Evolutionary conservation across 2,113 vertebrate genomes (phyloP).

Genomic region (Dermatemys mawii): DNA sequence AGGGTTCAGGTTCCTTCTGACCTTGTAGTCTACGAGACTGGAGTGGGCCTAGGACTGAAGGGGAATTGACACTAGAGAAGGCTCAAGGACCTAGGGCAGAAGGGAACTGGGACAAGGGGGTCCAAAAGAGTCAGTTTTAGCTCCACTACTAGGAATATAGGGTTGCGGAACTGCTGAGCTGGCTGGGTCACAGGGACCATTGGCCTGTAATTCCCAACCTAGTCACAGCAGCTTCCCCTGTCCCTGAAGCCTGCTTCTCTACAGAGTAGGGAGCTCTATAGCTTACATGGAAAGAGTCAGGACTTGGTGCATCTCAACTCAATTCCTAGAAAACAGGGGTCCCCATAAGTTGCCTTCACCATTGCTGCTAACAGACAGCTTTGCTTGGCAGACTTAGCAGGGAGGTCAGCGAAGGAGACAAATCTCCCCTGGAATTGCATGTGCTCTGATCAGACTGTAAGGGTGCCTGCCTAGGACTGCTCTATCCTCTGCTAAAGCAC

Average conservation of each 20-base stretch:
- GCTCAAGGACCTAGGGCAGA: neutral
- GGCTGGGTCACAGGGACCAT: neutral
- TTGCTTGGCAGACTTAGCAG: fast-evolving
- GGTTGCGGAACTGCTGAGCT: neutral
- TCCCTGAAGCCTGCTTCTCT: neutral
- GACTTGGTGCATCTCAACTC: neutral
- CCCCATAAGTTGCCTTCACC: neutral
- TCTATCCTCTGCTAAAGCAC: neutral
- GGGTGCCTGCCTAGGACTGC: fast-evolving
- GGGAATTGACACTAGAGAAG: neutral
- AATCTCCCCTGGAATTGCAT: neutral
- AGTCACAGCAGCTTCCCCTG: fast-evolving
- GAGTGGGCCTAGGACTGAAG: neutral
- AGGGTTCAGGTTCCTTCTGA: neutral
- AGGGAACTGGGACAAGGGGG: neutral
- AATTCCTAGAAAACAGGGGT: neutral
- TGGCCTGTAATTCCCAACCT: fast-evolving
- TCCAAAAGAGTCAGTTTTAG: neutral
- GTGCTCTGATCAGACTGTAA: neutral
- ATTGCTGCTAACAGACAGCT: neutral
- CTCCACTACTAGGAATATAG: neutral
- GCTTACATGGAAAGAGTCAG: neutral
- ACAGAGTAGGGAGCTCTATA: neutral
- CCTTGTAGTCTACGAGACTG: neutral
- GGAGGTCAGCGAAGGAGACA: neutral